Base-by-base conservation (phyloP, 1,140 invertebrate species). In the Apis laboriosa region DNA sequence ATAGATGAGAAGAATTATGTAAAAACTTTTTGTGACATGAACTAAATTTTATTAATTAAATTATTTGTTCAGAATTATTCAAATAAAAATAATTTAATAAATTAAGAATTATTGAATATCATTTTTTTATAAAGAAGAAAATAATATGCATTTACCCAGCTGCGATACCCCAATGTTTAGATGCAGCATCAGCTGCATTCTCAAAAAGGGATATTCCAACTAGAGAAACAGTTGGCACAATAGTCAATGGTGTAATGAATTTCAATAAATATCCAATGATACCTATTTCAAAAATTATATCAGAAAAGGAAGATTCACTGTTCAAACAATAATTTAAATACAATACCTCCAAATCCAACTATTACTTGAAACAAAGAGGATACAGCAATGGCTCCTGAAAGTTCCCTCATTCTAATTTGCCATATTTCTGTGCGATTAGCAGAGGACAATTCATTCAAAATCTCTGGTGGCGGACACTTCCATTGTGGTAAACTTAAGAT, bases 301-400 rank as follows among this genome's bases (percentile, higher is more conserved):
- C 60, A 28, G 19, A 49, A 13, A 60, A 28, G 11, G 0, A 12
- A 7, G 21, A 4, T 8, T 19, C 51, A 11, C 9, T 34, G 8
- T 49, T 24, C 12, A 28, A 13, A 24, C 11, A 49, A 28, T 28
- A 8, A 1, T 61, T 55, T 53, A 9, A 3, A 1, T 13, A 9
- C 9, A 7, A 4, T 92, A 95, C 95, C 94, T 70, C 94, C 95
- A 84, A 95, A 96, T 19, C 97, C 97, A 71, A 98, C 94, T 21
- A 97, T 90, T 15, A 98, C 94, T 94, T 98, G 97, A 61, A 97
- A 96, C 43, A 97, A 73, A 0, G 97, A 96, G 0, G 97, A 96
- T 0, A 97, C 95, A n/a, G 97, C 96, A 60, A 98, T 98, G 5
- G 97, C 97, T 0, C 97, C 97, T 0, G 97, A 97, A 24, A 98